These are phyloP conservation scores for Phoeniculus purpureus DNA, from an alignment of 2,797 vertebrate species.

Conservation along the genomic window DNA sequence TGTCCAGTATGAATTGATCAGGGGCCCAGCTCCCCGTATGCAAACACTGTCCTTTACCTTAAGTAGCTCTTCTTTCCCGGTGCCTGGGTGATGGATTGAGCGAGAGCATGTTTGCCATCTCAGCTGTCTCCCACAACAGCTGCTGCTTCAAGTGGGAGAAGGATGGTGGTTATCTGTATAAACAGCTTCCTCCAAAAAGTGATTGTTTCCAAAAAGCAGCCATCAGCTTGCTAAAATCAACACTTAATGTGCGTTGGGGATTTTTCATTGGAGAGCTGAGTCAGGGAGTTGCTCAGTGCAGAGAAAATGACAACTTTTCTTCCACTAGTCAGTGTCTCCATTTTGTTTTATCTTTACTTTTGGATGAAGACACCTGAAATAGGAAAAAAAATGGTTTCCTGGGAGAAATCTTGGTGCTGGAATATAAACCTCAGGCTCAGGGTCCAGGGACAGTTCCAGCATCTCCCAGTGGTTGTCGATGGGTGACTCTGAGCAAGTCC, in stretches of 20 bases:
- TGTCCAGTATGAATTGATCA: not conserved
- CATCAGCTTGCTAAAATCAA: not conserved
- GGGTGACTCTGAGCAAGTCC: not conserved
- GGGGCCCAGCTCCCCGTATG: constrained; percentile 11
- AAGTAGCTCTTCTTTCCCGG: constrained; percentile 3
- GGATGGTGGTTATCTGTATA: not conserved
- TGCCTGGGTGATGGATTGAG: constrained; percentile 55
- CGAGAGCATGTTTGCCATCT: not conserved
- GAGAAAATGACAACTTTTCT: not conserved
- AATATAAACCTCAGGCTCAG: not conserved
- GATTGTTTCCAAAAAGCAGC: constrained; percentile 7
- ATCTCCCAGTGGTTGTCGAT: accelerated
- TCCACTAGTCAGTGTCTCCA: not conserved
- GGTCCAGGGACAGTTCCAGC: accelerated
- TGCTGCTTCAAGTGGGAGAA: constrained; percentile 30
- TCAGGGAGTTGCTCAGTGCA: not conserved
- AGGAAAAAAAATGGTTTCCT: not conserved
- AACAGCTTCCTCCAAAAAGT: constrained; percentile 19
- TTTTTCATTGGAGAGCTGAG: not conserved
- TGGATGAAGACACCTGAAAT: not conserved
- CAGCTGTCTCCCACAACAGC: constrained; percentile 51
- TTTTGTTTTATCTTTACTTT: not conserved
- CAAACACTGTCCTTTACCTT: constrained; percentile 36
- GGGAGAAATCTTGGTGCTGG: not conserved
- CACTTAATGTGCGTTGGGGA: not conserved